A percentile compares a stretch with the other conserved stretches of the same genome.
Evolutionary conservation across 1,140 invertebrate genomes (phyloP).

Genomic region (Drosophila bifasciata): DNA sequence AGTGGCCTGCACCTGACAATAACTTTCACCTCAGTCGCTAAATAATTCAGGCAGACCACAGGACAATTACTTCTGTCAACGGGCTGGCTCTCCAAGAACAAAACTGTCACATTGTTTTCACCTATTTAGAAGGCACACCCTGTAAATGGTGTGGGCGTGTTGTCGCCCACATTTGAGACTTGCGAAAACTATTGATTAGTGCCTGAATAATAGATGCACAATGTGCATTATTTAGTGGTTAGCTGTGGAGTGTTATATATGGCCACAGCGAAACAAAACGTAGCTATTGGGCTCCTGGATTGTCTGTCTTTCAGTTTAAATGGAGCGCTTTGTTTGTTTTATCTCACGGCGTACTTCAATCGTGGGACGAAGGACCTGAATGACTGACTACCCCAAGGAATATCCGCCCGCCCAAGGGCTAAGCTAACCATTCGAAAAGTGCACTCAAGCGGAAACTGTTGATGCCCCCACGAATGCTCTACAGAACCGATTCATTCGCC

Average conservation of each 20-base stretch:
- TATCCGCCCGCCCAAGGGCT: conserved; percentile 5
- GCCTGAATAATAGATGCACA: conserved; percentile 69
- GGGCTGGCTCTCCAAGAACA: conserved; percentile 9
- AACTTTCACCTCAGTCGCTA: conserved; percentile 35
- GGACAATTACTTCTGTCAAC: conserved; percentile 55
- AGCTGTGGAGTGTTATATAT: background rate
- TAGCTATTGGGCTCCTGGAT: background rate
- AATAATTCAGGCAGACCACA: conserved; percentile 61
- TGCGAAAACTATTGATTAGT: conserved; percentile 72
- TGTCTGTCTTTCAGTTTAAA: conserved; percentile 6
- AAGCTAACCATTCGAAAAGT: conserved; percentile 69
- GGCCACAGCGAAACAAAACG: background rate
- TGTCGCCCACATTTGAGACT: conserved; percentile 24
- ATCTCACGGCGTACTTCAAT: conserved; percentile 28
- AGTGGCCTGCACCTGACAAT: conserved; percentile 2
- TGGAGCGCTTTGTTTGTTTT: conserved; percentile 55
- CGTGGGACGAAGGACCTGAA: too few species aligned
- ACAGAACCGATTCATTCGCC: conserved; percentile 11
- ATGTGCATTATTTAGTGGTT: conserved; percentile 21
- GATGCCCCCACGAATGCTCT: conserved; percentile 47
- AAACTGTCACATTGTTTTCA: conserved; percentile 61
- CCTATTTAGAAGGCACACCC: conserved; percentile 24
- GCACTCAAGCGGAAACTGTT: conserved; percentile 64
- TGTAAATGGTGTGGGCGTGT: background rate
- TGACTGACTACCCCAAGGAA: too few species aligned